A percentile compares a stretch with the other conserved stretches of the same genome.
Evolutionary conservation across 2,888 invertebrate species (phyloP).

Genomic region (Mesorhabditis belari): DNA sequence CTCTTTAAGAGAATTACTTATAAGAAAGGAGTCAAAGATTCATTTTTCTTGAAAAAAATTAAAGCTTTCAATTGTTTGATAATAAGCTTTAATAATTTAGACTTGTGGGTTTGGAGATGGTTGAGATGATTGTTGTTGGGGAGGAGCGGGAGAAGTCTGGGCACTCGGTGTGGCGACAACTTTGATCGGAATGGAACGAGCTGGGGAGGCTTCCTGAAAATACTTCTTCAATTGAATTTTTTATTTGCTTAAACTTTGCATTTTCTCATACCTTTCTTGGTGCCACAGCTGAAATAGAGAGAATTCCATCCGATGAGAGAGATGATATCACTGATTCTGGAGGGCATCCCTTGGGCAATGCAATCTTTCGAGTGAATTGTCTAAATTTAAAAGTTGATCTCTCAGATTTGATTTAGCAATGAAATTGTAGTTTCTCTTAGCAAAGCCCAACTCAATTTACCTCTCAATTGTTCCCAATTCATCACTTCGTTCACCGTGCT

Average conservation of each 20-base stretch:
- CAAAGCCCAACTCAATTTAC: conserved; percentile 16
- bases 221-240: too few relatives aligned
- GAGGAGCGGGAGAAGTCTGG: not conserved
- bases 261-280: conserved; percentile 16
- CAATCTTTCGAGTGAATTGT: conserved; percentile 36
- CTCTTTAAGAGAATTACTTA: too few relatives aligned
- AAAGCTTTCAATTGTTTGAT: too few relatives aligned
- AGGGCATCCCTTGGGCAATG: conserved; percentile 33
- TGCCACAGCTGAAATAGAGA: conserved; percentile 37
- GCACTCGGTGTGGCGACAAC: not conserved
- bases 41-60: too few relatives aligned
- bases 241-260: too few relatives aligned
- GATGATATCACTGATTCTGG: conserved; percentile 41
- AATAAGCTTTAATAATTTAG: too few relatives aligned
- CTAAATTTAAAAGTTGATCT: too few relatives aligned
- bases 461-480: conserved; percentile 39
- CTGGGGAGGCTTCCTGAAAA: not conserved
- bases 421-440: conserved; percentile 18
- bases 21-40: too few relatives aligned
- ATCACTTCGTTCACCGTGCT: conserved; percentile 43
- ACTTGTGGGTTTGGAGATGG: too few relatives aligned
- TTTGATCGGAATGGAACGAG: not conserved
- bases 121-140: not conserved
- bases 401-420: too few relatives aligned
- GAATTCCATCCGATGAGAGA: conserved; percentile 40